Percentiles rank a stretch among this genome's conserved stretches.
Evolutionary conservation across 1,140 invertebrate genomes (phyloP).

Genomic region (Procambarus clarkii): DNA sequence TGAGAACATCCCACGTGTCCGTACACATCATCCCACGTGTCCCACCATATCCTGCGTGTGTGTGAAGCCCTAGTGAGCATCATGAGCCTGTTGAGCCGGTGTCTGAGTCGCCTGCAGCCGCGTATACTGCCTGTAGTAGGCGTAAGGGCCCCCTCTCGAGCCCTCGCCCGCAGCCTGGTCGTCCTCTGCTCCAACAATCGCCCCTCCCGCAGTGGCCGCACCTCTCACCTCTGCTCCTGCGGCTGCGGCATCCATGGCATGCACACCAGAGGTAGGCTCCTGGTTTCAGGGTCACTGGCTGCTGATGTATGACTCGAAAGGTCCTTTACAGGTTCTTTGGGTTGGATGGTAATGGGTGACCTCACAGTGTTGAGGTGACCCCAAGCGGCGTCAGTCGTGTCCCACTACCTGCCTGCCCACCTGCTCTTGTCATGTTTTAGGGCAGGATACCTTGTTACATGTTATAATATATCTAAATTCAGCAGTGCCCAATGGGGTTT

Average conservation of each 20-base stretch:
- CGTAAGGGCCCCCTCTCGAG: not conserved
- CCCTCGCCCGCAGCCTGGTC: not conserved
- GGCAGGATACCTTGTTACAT: too few species aligned
- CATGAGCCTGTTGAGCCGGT: not conserved
- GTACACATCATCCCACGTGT: too few species aligned
- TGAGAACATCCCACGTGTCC: not conserved
- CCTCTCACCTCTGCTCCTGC: constrained; percentile 59
- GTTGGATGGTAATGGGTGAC: too few species aligned
- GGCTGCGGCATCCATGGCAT: constrained; percentile 63
- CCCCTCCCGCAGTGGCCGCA: not conserved
- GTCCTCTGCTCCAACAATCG: not conserved
- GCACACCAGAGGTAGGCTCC: constrained; percentile 65
- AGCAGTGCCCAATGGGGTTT: too few species aligned
- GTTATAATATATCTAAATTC: too few species aligned
- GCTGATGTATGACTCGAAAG: too few species aligned
- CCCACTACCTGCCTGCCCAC: too few species aligned
- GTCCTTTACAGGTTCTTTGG: too few species aligned
- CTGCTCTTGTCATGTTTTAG: too few species aligned
- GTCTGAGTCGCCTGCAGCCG: not conserved
- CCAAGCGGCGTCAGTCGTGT: too few species aligned
- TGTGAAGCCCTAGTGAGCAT: not conserved
- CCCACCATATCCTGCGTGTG: not conserved
- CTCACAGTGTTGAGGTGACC: too few species aligned
- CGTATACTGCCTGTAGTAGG: not conserved
- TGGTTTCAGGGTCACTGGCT: too few species aligned